phyloP scores from a whole-genome alignment of 2,113 vertebrate genomes.

The Oxygymnocypris stewartii region DNA sequence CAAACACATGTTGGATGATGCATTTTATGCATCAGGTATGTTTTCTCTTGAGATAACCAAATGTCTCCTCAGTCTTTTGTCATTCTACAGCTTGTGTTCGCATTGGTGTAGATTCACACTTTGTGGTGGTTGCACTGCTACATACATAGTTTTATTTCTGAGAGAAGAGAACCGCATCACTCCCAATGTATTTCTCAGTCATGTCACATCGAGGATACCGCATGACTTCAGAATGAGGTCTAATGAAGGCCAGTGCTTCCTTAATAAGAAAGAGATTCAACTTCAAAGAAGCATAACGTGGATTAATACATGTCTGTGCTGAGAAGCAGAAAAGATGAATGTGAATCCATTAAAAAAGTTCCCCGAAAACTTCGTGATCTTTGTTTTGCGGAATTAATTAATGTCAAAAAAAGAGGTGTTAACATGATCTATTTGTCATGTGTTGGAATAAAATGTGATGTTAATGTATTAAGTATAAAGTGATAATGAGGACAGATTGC shows the following conservation, averaged over 20 bases:
- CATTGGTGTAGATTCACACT: background rate
- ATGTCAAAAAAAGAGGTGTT: conserved; percentile 9
- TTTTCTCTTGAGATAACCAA: background rate
- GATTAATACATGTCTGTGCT: background rate
- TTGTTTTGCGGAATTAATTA: background rate
- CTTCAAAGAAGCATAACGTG: conserved; percentile 18
- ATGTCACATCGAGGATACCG: background rate
- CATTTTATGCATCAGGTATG: background rate
- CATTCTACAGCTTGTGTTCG: background rate
- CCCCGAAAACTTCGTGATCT: background rate
- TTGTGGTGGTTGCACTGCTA: background rate
- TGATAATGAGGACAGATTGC: conserved; percentile 11
- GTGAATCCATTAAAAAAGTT: conserved; percentile 16
- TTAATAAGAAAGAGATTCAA: conserved; percentile 1
- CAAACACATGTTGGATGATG: no score
- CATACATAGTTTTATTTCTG: background rate
- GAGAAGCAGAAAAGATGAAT: conserved; percentile 8
- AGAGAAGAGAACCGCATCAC: background rate
- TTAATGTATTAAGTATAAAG: conserved; percentile 1
- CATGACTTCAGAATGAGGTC: conserved; percentile 24
- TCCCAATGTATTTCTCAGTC: background rate
- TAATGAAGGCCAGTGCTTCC: conserved; percentile 6
- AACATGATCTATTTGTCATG: background rate
- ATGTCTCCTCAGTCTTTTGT: background rate
- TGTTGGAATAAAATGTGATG: background rate